These are phyloP conservation scores for Agrotis ipsilon DNA, from an alignment of 2,888 invertebrate species.

Conservation along the genomic window DNA sequence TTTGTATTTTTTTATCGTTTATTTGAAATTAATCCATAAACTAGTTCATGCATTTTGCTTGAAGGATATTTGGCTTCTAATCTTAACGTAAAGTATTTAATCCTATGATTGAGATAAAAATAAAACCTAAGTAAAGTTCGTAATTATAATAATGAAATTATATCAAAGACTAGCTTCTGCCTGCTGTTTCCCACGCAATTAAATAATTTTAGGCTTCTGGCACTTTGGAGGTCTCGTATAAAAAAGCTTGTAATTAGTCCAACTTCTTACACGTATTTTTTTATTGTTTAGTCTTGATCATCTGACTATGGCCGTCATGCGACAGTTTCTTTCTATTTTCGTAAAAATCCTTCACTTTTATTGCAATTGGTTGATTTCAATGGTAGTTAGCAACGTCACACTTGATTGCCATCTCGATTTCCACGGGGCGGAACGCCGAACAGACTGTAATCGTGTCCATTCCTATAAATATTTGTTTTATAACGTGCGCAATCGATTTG, in stretches of 20 bases:
- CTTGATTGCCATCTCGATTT: slow-evolving; percentile 44
- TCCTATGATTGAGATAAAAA: slow-evolving; percentile 1
- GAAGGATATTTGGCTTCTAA: neutral
- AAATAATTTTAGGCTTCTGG: too few species aligned
- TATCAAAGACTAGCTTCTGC: neutral
- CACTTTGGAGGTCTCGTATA: neutral
- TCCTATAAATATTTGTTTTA: slow-evolving; percentile 44
- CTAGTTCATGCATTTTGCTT: neutral
- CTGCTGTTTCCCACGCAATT: too few species aligned
- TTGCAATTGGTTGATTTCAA: slow-evolving; percentile 49
- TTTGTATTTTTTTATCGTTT: neutral
- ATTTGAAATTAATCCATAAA: neutral
- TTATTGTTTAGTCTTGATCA: slow-evolving; percentile 34
- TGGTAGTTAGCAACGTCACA: slow-evolving; percentile 51
- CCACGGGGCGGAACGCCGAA: slow-evolving; percentile 40
- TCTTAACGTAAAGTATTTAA: neutral
- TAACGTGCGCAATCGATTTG: slow-evolving; percentile 36
- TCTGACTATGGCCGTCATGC: slow-evolving; percentile 34
- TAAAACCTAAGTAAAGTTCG: neutral
- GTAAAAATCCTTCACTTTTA: slow-evolving; percentile 54
- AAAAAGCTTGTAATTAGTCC: neutral
- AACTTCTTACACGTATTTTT: slow-evolving; percentile 11
- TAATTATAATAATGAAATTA: too few species aligned
- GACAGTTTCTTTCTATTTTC: slow-evolving; percentile 41
- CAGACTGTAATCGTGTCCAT: slow-evolving; percentile 38